Base-by-base conservation (phyloP, 2,888 invertebrate genomes). In the Glaucopsyche alexis region DNA sequence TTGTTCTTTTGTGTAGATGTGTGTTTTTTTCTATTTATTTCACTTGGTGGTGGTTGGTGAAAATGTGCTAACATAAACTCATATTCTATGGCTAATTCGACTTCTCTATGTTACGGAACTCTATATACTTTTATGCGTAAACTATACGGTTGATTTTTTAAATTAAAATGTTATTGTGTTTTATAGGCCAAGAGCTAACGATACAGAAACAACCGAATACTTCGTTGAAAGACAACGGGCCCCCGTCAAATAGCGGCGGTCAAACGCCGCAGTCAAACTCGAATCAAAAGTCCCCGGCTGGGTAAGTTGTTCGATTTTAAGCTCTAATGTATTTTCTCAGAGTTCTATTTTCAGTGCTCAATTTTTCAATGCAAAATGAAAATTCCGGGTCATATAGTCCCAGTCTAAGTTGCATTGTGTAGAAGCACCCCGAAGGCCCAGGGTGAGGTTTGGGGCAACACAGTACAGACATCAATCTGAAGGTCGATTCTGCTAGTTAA, bases 191-290 rank as follows among this genome's bases (percentile, higher is more conserved):
- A 94, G 98, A 98, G 92, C 93, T 98, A 84, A 98, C 98, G 80
- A 98, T 98, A 91, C 98, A 98, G 86, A 98, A 98, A 88, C 98
- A 98, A 91, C 97, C 98, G 71, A 98, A 98, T 86, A 97, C 97
- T 60, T 97, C 97, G 88, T 91, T 97, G 76, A 96, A 96, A 87
- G 97, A 96, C 87, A 95, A 95, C 83, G 95, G 94, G 79, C 91
- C 93, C 71, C 89, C 90, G 4, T 91, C 93, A 6, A 92, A 91
- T 77, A 90, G 84, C 79, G 93, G 93, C 7, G 91, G 90, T 13
- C 93, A 92, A 77, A 94, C 91, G 76, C 91, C 88, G 74, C 94
- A 87, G 86, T 90, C 91, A 0, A 89, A 78, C 88, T 94, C 91
- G 0, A 93, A 93, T 82, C 95, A 95, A 81, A 95, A 95, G 87